Evolutionary conservation across 64 coral and sea anemone species (phyloP), one percentile per base, ranked within the genome.

Genomic region (Dendrophyllia cribrosa): DNA sequence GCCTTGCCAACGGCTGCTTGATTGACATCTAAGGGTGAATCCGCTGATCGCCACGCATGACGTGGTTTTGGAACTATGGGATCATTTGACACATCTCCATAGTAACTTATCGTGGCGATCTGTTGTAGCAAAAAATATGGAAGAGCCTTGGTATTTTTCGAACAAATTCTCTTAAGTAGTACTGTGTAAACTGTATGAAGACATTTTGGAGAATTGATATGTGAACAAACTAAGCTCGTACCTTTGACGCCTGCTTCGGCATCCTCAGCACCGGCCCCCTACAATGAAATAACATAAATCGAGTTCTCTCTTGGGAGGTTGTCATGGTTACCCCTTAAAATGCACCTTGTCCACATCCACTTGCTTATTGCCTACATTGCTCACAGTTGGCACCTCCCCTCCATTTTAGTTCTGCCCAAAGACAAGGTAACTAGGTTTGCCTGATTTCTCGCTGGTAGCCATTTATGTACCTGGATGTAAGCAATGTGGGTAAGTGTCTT

Each of bases 21-120:
- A 72, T 88, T 56, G 34, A 55, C 70, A 52, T 66, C 63, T 2
- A 74, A 34, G 34, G 94, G 97, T 7, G 97, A 98, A 66, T 94
- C 91, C 44, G 84, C 91, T 84, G 94, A 96, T 9, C 94, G 66
- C 97, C 97, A 98, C 43, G 94, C 97, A 16, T 98, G 97, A 64
- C 82, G 91, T 68, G 81, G 91, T 70, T 72, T 74, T 51, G 80
- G 80, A 3, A 48, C 43, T 11, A 61, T 51, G 45, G 61, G 4
- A 2, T 68, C 62, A 20, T 61, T 44, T 47, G 58, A 20, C n/a
- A 17, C 0, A 62, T 80, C 55, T 21, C 4, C 43, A 67, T 51
- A 20, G 80, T 15, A 66, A 67, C 8, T 9, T 5, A 3, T 2
- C 19, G 46, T 66, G 61, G 20, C 3, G 45, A 45, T 68, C 80